phyloP scores from a whole-genome alignment of 23 tunicate species.

The Aplidium turbinatum region DNA sequence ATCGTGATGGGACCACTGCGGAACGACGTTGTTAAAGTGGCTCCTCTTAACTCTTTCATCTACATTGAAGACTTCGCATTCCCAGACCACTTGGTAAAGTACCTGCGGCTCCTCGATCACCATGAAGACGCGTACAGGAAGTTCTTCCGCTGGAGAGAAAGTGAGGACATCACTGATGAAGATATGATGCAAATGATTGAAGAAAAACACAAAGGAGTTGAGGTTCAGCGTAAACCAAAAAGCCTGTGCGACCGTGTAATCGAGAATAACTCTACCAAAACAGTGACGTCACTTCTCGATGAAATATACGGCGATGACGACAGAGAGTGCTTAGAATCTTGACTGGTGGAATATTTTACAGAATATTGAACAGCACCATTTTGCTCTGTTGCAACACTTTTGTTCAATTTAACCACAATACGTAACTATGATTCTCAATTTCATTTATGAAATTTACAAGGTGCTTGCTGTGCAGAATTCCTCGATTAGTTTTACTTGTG shows the following conservation, averaged over 20 bases:
- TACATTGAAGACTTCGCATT: conserved; percentile 15
- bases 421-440: too few relatives aligned
- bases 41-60: conserved; percentile 25
- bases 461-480: too few relatives aligned
- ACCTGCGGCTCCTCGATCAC: conserved; percentile 2
- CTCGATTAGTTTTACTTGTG: too few relatives aligned
- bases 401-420: too few relatives aligned
- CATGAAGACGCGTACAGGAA: conserved; percentile 13
- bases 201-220: neutral
- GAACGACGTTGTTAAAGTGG: conserved; percentile 24
- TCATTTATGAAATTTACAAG: too few relatives aligned
- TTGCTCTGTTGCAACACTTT: too few relatives aligned
- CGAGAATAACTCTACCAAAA: conserved; percentile 7
- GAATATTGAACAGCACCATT: too few relatives aligned
- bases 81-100: neutral
- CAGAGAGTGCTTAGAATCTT: too few relatives aligned
- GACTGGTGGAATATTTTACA: too few relatives aligned
- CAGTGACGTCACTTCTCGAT: neutral
- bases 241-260: conserved; percentile 13
- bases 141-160: conserved; percentile 30
- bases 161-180: conserved; percentile 10
- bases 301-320: conserved; percentile 3
- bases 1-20: conserved; percentile 21
- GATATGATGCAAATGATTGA: conserved; percentile 14
- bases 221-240: neutral